Conservation (phyloP, 2,888 invertebrate genomes). For the Mesorhabditis belari region DNA sequence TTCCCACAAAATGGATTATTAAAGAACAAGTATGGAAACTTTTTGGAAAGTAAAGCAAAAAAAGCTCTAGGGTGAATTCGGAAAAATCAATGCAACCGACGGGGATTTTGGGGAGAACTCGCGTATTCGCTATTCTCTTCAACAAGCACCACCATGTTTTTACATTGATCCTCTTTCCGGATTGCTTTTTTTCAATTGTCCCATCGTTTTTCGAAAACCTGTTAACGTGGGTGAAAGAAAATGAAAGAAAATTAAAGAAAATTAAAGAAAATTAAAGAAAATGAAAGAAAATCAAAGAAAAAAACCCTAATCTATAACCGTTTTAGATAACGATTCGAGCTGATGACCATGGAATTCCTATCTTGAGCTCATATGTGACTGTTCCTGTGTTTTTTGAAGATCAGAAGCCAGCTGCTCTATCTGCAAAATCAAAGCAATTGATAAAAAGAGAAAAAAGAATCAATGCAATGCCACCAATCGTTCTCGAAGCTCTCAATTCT, state of each 20-base stretch:
- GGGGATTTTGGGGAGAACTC: neutral
- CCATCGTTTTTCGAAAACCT: too few relatives aligned
- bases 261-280: neutral
- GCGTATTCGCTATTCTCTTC: neutral
- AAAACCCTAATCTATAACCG: neutral
- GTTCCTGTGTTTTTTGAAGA: neutral
- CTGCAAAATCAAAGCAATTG: neutral
- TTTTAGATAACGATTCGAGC: neutral
- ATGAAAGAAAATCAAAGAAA: neutral
- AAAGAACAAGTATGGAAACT: neutral
- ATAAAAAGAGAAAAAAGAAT: neutral
- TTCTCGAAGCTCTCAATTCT: neutral
- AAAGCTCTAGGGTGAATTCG: neutral
- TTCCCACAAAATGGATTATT: neutral
- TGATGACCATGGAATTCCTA: neutral
- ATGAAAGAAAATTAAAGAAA: too few relatives aligned
- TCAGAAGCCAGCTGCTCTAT: neutral
- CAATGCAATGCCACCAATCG: neutral
- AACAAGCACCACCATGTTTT: neutral
- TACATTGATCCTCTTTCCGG: neutral
- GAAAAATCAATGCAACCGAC: neutral
- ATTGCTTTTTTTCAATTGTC: neutral
- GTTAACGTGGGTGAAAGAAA: too few relatives aligned
- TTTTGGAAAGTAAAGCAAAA: neutral
- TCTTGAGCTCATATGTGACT: neutral